Conservation (phyloP, 1,140 invertebrate species). For the Drosophila nasuta region DNA sequence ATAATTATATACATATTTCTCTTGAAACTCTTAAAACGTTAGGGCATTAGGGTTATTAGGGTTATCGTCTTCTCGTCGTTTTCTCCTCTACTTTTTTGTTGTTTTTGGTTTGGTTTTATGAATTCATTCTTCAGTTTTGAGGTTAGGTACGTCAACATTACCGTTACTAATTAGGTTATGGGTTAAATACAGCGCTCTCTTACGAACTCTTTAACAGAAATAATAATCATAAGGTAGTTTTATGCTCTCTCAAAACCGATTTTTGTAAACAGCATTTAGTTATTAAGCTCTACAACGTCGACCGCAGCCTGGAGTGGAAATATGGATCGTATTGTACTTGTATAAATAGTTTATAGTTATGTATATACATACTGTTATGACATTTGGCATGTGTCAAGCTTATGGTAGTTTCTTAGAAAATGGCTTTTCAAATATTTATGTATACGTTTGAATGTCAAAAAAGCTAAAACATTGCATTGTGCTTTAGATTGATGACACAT, state of each 20-base stretch:
- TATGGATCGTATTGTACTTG: slow-evolving; percentile 40
- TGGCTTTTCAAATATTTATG: slow-evolving; percentile 55
- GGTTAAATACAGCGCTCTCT: slow-evolving; percentile 73
- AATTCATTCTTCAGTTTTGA: slow-evolving; percentile 43
- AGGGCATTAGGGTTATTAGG: slow-evolving; percentile 84
- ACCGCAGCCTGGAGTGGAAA: slow-evolving; percentile 62
- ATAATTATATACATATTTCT: slow-evolving; percentile 71
- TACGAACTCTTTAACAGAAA: slow-evolving; percentile 40
- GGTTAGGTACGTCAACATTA: slow-evolving; percentile 74
- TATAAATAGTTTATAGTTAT: slow-evolving; percentile 58
- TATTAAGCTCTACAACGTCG: slow-evolving; percentile 54
- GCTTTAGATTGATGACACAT: neutral
- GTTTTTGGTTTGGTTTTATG: neutral
- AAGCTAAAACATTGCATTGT: slow-evolving; percentile 62
- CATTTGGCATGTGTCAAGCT: slow-evolving; percentile 43
- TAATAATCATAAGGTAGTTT: slow-evolving; percentile 37
- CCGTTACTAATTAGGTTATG: slow-evolving; percentile 76
- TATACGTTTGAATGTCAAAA: slow-evolving; percentile 45
- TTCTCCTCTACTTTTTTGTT: slow-evolving; percentile 14
- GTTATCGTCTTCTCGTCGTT: slow-evolving; percentile 35
- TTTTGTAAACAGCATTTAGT: slow-evolving; percentile 51
- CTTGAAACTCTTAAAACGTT: slow-evolving; percentile 29
- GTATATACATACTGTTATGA: slow-evolving; percentile 43
- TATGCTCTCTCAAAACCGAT: slow-evolving; percentile 48
- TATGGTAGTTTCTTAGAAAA: slow-evolving; percentile 69